Evolutionary conservation across 1,140 invertebrate species (phyloP), one percentile per base, ranked within the genome.

Genomic region (Gonatopus flavifemur): DNA sequence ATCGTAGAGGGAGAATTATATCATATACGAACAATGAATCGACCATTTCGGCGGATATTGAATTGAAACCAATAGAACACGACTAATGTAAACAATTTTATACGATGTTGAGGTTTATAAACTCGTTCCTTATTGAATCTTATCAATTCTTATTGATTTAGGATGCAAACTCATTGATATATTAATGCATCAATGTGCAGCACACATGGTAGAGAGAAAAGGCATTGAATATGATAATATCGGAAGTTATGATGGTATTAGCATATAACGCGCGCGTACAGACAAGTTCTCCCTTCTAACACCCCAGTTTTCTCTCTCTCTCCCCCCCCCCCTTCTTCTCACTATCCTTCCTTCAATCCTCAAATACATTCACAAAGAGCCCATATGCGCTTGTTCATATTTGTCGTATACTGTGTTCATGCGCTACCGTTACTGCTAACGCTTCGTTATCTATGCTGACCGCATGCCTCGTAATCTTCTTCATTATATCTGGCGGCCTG

Each of bases 401-500:
- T n/a, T n/a, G n/a, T n/a, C n/a, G n/a, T n/a, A n/a, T n/a, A n/a
- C n/a, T n/a, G n/a, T n/a, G 39, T 52, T 58, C 53, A 52, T 56
- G 39, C 52, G 33, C n/a, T n/a, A n/a, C n/a, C n/a, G n/a, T n/a
- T n/a, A n/a, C n/a, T n/a, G n/a, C n/a, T n/a, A n/a, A n/a, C 37
- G 49, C 57, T 62, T 70, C 66, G 68, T 72, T 72, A 74, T 74
- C 69, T 71, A 64, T 70, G 68, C 69, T 71, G 68, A 70, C 69
- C 71, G 63, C 68, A 74, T 71, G 71, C 67, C 57, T 62, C 65
- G 67, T 71, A 74, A 74, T 73, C 70, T 73, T 72, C 69, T 68
- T 71, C 67, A 70, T 72, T 74, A 74, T 72, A 68, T 69, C 63
- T 67, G 47, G 49, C 55, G 44, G 56, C 44, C 66, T 64, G 59